Conservation (phyloP, 2,888 invertebrate genomes). For the Gortyna flavago region DNA sequence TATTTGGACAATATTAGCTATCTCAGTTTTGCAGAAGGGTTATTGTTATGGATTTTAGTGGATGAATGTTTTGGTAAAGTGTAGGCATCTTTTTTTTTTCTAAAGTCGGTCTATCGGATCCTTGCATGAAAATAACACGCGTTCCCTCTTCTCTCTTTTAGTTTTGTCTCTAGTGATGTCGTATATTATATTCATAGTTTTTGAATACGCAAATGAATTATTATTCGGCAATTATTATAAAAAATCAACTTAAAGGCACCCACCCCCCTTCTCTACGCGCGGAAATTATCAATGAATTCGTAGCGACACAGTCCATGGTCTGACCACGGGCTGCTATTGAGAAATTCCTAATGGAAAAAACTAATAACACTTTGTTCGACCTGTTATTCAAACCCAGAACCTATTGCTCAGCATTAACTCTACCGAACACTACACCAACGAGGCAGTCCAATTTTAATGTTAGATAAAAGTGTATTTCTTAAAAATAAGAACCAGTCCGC, state of each 20-base stretch:
- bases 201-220: neutral
- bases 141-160: neutral
- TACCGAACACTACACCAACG: neutral
- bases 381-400: neutral
- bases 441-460: neutral
- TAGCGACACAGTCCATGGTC: no score
- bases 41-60: conserved; percentile 47
- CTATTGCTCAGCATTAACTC: neutral
- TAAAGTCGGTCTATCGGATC: neutral
- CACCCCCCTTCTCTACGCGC: no score
- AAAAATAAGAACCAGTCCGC: neutral
- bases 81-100: neutral
- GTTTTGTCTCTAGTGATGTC: neutral
- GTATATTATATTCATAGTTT: neutral
- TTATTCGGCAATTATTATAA: no score
- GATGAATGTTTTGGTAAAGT: conserved; percentile 16
- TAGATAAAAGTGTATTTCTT: neutral
- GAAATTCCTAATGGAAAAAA: neutral
- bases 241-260: no score
- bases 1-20: conserved; percentile 51
- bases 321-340: neutral
- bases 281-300: no score
- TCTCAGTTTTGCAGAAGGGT: conserved; percentile 49
- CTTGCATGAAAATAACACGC: neutral
- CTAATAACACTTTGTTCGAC: neutral